phyloP scores from a whole-genome alignment of 2,113 vertebrate species.

The Mormyrus lacerda region DNA sequence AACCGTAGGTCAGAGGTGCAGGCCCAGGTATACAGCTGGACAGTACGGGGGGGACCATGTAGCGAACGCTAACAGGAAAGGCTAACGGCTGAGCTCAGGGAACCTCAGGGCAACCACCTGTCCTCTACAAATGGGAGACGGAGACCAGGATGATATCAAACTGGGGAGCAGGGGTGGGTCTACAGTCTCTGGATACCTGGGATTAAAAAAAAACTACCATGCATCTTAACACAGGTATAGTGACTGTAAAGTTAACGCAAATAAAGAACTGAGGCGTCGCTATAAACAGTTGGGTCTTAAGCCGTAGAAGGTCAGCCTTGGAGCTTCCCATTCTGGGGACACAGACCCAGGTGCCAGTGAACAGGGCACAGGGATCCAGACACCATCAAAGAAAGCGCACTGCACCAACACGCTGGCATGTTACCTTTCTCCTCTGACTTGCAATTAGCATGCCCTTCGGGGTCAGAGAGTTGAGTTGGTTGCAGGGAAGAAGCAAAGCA shows the following conservation, averaged over 20 bases:
- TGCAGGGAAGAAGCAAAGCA: conserved; percentile 20
- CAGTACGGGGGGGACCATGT: not conserved
- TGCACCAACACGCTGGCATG: not conserved
- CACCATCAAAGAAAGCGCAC: not conserved
- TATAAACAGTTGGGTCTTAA: not conserved
- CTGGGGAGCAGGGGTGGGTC: not conserved
- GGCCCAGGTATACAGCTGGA: no score
- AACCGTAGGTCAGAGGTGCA: not conserved
- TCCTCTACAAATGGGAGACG: not conserved
- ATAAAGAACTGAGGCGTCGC: not conserved
- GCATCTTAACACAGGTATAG: not conserved
- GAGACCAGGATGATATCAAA: not conserved
- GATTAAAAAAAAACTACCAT: not conserved
- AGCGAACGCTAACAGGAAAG: not conserved
- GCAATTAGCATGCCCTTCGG: conserved; percentile 34
- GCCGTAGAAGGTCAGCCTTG: not conserved
- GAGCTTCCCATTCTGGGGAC: not conserved
- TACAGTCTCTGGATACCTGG: not conserved
- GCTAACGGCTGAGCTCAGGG: not conserved
- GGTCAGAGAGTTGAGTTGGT: conserved; percentile 17
- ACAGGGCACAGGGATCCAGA: not conserved
- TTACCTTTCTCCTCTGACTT: conserved; percentile 37
- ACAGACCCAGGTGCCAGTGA: not conserved
- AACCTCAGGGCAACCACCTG: not conserved
- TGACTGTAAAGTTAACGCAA: not conserved